Evolutionary conservation across 2,888 invertebrate species (phyloP).

Genomic region (Esperia sulphurella): DNA sequence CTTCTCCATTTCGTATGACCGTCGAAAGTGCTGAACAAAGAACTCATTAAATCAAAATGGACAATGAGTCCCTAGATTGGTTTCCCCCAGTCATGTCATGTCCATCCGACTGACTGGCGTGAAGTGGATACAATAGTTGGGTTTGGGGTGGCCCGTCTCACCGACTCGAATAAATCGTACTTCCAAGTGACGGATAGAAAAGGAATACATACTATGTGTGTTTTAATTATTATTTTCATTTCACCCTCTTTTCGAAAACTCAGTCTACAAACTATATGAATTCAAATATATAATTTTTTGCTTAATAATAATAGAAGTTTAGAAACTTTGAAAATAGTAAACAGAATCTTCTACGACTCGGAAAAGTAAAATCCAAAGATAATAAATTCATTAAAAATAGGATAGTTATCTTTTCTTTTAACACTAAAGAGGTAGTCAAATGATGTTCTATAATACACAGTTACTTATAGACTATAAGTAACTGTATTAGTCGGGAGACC

Average conservation of each 20-base stretch:
- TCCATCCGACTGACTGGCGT: slow-evolving; percentile 54
- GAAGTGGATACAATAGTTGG: slow-evolving; percentile 57
- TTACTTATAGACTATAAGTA: no score
- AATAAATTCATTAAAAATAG: no score
- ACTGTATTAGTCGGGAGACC: no score
- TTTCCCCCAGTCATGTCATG: slow-evolving; percentile 54
- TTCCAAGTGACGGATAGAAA: slow-evolving; percentile 39
- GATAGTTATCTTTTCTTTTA: no score
- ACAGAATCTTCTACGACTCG: no score
- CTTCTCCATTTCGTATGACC: slow-evolving; percentile 3
- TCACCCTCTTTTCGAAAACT: slow-evolving; percentile 31
- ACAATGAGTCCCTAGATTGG: slow-evolving; percentile 44
- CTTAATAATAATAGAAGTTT: no score
- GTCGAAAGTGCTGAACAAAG: slow-evolving; percentile 37
- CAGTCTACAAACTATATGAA: not conserved
- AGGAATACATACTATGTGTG: slow-evolving; percentile 34
- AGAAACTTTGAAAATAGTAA: no score
- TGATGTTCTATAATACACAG: no score
- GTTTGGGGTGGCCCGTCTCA: slow-evolving; percentile 41
- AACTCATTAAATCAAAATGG: slow-evolving; percentile 46
- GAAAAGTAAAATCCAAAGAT: no score
- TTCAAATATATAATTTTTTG: no score
- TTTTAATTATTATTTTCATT: slow-evolving; percentile 55
- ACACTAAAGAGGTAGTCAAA: no score
- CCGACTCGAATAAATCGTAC: slow-evolving; percentile 55